phyloP scores from a whole-genome alignment of 64 coral and sea anemone species.

The Platygyra sinensis region DNA sequence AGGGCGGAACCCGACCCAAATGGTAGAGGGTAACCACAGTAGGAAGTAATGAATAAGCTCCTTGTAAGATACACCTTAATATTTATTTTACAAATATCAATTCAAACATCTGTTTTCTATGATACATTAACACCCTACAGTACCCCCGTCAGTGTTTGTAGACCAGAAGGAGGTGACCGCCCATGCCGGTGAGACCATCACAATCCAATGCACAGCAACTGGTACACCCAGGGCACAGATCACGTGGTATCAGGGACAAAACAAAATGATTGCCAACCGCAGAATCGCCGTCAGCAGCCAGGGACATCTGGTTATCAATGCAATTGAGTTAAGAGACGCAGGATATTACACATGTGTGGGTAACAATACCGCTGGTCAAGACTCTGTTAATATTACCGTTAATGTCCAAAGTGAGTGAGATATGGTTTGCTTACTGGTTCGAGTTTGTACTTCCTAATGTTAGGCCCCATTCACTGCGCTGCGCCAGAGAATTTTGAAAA shows the following conservation, averaged over 20 bases:
- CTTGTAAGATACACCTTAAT: too few relatives aligned
- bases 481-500: too few relatives aligned
- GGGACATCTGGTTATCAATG: conserved; percentile 87
- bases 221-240: conserved; percentile 33
- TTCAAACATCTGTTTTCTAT: too few relatives aligned
- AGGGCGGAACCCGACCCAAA: too few relatives aligned
- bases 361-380: conserved; percentile 65
- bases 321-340: conserved; percentile 63
- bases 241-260: conserved; percentile 72
- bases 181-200: conserved; percentile 60
- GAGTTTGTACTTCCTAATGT: neutral
- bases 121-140: neutral
- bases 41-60: too few relatives aligned
- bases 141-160: conserved; percentile 78
- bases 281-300: conserved; percentile 77
- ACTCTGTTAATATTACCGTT: conserved; percentile 62
- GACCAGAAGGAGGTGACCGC: conserved; percentile 58
- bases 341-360: conserved; percentile 92
- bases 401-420: conserved; percentile 67
- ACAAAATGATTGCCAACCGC: conserved; percentile 42
- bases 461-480: neutral
- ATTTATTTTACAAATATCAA: too few relatives aligned
- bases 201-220: conserved; percentile 66
- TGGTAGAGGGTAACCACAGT: too few relatives aligned
- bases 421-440: neutral